Evolutionary conservation across 2,888 invertebrate genomes (phyloP).

Genomic region (Ferdinandea cuprea): DNA sequence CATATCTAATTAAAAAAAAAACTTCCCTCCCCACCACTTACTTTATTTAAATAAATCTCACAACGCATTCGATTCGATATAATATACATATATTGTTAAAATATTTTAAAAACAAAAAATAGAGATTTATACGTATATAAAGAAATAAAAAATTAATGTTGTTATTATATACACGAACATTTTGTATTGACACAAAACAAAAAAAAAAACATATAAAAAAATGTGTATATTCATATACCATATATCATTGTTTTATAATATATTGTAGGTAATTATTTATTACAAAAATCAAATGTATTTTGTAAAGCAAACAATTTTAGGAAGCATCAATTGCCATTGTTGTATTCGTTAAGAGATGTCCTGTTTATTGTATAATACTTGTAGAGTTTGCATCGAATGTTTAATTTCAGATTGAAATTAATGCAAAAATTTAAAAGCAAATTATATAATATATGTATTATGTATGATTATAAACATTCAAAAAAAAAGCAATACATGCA

Average conservation of each 20-base stretch:
- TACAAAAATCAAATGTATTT: constrained; percentile 54
- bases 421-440: constrained; percentile 8
- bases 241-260: constrained; percentile 68
- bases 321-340: constrained; percentile 62
- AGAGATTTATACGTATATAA: constrained; percentile 54
- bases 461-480: constrained; percentile 10
- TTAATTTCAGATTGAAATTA: constrained; percentile 57
- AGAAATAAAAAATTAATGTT: constrained; percentile 22
- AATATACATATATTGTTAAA: constrained; percentile 44
- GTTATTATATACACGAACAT: constrained; percentile 60
- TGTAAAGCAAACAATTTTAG: constrained; percentile 41
- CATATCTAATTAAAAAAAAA: constrained; percentile 47
- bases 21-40: constrained; percentile 12
- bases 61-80: constrained; percentile 64
- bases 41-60: constrained; percentile 21
- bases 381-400: constrained; percentile 70
- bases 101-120: constrained; percentile 22
- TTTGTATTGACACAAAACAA: constrained; percentile 57
- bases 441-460: constrained; percentile 14
- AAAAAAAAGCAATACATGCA: too few species aligned
- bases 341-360: constrained; percentile 63
- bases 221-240: constrained; percentile 41
- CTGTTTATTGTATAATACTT: constrained; percentile 43
- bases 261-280: constrained; percentile 54
- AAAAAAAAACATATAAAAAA: constrained; percentile 25